These are phyloP conservation scores for Phalacrocorax aristotelis DNA, from an alignment of 2,113 vertebrate genomes.

Conservation along the genomic window DNA sequence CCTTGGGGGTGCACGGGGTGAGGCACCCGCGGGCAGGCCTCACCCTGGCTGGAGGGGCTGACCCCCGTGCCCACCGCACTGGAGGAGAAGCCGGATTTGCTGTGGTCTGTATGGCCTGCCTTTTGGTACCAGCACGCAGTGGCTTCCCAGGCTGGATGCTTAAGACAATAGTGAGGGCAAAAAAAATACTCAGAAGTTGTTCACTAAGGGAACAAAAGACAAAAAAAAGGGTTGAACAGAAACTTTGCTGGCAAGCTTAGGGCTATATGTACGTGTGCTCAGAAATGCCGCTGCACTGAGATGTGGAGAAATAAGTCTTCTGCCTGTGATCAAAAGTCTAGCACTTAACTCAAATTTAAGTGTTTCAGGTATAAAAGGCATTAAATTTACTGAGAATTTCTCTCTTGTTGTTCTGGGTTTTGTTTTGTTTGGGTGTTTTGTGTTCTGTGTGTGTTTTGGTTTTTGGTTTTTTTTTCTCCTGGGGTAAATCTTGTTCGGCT, in stretches of 20 bases:
- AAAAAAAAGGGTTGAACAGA: not conserved
- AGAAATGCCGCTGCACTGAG: not conserved
- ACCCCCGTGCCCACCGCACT: rapidly evolving
- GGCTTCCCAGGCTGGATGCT: not conserved
- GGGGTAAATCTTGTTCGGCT: not conserved
- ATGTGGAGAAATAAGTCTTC: not conserved
- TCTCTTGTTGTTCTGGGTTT: not conserved
- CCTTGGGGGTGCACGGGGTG: not conserved
- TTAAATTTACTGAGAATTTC: not conserved
- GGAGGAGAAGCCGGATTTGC: not conserved
- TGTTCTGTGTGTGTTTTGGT: too few relatives aligned
- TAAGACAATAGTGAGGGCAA: not conserved
- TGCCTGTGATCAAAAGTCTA: not conserved
- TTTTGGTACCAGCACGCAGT: not conserved
- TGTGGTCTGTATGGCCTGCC: not conserved
- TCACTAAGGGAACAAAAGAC: not conserved
- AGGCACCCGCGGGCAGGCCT: not conserved
- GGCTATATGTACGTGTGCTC: rapidly evolving
- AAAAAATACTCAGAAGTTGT: not conserved
- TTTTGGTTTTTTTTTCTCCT: too few relatives aligned
- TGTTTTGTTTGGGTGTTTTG: not conserved
- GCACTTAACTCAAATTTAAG: not conserved
- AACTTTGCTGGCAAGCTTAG: not conserved
- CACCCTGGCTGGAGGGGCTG: not conserved
- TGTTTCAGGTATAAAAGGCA: not conserved